Base-by-base conservation (phyloP, 2,113 vertebrate genomes). In the Ellobius talpinus region DNA sequence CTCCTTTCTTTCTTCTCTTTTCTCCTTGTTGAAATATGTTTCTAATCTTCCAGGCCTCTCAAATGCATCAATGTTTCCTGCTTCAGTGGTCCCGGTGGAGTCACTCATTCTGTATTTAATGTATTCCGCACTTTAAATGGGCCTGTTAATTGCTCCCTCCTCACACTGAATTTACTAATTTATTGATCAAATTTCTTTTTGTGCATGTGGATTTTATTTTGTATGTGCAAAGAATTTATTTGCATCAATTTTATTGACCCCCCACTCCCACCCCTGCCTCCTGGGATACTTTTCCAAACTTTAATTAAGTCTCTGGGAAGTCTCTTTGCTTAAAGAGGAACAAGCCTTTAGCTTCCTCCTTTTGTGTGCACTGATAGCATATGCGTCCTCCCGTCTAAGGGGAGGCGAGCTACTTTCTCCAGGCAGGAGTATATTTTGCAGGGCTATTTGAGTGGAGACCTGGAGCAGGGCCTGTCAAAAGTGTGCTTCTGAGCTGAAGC, bases 181-280 rank as follows among this genome's bases (percentile, higher is more conserved):
- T 98, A 98, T 98, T 96, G 98, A 98, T 97, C 96, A 97, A 96
- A 97, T 98, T 98, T 97, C 96, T 97, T 96, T 97, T 96, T 97
- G 97, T 98, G 96, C 82, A 90, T 97, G 97, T 95, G 95, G 97
- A 91, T 97, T 97, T 97, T 97, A 97, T 98, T 98, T 97, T 97
- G 96, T 96, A 96, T 97, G 96, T 97, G 97, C 97, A 96, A 97
- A 97, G 94, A 97, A 98, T 98, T 98, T 98, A 97, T 98, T 97
- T 97, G 95, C 92, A 98, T 97, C 96, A 93, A 97, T 98, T 97
- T 94, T 97, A 98, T 97, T 97, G 97, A 97, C 58, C 86, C 70
- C 73, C 55, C 52, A 63, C 82, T 89, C 87, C 39, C 33, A 88
- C 76, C 81, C 84, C 77, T 1, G 5, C 93, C 90, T 97, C 96